Conservation (phyloP, 1,140 invertebrate genomes). For the Odontomachus brunneus region DNA sequence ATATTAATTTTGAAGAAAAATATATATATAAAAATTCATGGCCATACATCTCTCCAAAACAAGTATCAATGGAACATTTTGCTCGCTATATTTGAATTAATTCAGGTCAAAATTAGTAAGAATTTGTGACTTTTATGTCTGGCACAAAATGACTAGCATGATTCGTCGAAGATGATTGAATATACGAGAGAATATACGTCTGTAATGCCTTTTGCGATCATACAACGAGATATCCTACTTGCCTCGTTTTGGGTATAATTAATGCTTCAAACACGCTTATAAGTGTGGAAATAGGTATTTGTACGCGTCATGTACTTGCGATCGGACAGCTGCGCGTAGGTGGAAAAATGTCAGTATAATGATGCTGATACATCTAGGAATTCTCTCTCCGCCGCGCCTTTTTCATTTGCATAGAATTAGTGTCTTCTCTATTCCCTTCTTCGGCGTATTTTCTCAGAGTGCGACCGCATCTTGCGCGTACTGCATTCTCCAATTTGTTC, state of each 20-base stretch:
- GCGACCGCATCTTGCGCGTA: background rate
- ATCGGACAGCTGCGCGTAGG: conserved; percentile 47
- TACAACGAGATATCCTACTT: background rate
- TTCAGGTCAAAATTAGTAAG: too few relatives aligned
- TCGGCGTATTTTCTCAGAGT: background rate
- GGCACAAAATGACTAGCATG: background rate
- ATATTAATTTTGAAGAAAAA: too few relatives aligned
- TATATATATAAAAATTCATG: too few relatives aligned
- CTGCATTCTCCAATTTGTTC: background rate
- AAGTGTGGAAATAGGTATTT: background rate
- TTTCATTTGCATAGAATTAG: conserved; percentile 63
- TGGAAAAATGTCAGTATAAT: conserved; percentile 47
- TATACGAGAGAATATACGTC: background rate
- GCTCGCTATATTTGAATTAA: too few relatives aligned
- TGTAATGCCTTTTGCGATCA: background rate
- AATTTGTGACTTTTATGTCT: too few relatives aligned
- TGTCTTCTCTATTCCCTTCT: conserved; percentile 39
- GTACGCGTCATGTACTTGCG: conserved; percentile 24
- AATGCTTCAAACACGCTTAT: background rate
- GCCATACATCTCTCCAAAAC: too few relatives aligned
- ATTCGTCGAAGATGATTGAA: background rate
- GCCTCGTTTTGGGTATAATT: conserved; percentile 10
- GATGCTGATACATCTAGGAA: conserved; percentile 47
- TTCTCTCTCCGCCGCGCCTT: conserved; percentile 41
- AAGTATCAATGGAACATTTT: too few relatives aligned